Conservation (phyloP, 2,888 invertebrate genomes). For the Phaonia tiefii region DNA sequence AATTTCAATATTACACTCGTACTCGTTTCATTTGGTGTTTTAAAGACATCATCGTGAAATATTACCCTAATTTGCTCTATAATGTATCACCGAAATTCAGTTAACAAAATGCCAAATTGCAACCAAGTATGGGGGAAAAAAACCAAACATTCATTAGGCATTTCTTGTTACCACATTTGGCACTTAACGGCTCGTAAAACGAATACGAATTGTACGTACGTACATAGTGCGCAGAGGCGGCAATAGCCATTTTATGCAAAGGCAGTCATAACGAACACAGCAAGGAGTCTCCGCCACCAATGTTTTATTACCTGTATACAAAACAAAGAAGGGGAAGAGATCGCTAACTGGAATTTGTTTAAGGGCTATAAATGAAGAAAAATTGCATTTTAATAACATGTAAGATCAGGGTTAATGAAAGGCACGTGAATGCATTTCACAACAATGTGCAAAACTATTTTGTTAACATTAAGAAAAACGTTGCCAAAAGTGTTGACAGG, state of each 20-base stretch:
- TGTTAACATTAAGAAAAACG: conserved; percentile 51
- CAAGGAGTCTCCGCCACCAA: conserved; percentile 37
- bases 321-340: conserved; percentile 42
- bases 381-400: conserved; percentile 76
- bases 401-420: not conserved
- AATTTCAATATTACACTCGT: too few relatives aligned
- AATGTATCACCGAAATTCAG: not conserved
- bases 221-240: conserved; percentile 36
- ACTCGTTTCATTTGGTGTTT: too few relatives aligned
- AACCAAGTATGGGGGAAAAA: too few relatives aligned
- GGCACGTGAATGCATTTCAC: conserved; percentile 24
- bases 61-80: conserved; percentile 11
- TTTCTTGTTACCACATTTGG: conserved; percentile 78
- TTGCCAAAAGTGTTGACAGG: conserved; percentile 61
- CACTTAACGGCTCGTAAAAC: conserved; percentile 72
- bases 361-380: conserved; percentile 74
- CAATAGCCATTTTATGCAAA: conserved; percentile 61
- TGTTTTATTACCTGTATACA: conserved; percentile 13
- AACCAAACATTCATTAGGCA: conserved; percentile 73
- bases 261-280: conserved; percentile 20
- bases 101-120: not conserved
- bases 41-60: not conserved
- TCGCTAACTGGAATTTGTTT: conserved; percentile 35
- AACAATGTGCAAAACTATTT: conserved; percentile 62
- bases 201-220: conserved; percentile 39